Percentiles rank a stretch among this genome's conserved stretches.
phyloP scores from a whole-genome alignment of 2,797 vertebrate genomes.

The Molothrus aeneus region DNA sequence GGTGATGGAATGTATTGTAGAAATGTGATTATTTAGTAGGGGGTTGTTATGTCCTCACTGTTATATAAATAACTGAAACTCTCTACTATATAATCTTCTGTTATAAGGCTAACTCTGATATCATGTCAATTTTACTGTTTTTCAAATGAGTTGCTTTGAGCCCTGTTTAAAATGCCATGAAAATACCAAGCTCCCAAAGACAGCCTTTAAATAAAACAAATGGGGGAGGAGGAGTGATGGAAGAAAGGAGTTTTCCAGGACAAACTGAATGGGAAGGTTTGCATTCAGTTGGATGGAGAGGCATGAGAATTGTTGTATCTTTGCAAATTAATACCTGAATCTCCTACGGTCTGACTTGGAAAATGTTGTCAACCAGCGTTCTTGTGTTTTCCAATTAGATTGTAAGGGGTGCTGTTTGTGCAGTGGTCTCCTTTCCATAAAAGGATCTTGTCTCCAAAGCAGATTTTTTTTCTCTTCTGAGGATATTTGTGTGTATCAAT shows the following conservation, averaged over 20 bases:
- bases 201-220: slow-evolving; percentile 65
- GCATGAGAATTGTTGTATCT: slow-evolving; percentile 48
- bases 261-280: slow-evolving; percentile 10
- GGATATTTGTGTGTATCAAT: slow-evolving; percentile 14
- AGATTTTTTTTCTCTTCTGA: slow-evolving; percentile 37
- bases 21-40: slow-evolving; percentile 76
- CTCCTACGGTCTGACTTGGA: slow-evolving; percentile 40
- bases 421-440: background rate
- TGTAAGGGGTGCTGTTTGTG: background rate
- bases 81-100: slow-evolving; percentile 71
- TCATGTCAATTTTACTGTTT: slow-evolving; percentile 71
- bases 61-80: slow-evolving; percentile 76
- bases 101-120: slow-evolving; percentile 81
- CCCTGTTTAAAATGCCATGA: slow-evolving; percentile 73
- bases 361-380: slow-evolving; percentile 35
- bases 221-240: background rate
- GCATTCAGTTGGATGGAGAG: slow-evolving; percentile 27
- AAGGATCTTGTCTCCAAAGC: slow-evolving; percentile 42
- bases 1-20: slow-evolving; percentile 77
- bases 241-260: slow-evolving; percentile 23
- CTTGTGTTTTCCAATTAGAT: slow-evolving; percentile 43
- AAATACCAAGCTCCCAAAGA: slow-evolving; percentile 74
- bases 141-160: slow-evolving; percentile 64
- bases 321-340: slow-evolving; percentile 33
- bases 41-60: slow-evolving; percentile 72